Percentiles rank a stretch among this genome's conserved stretches.
Evolutionary conservation across 2,888 invertebrate genomes (phyloP).

Genomic region (Protodeltote pygarga): DNA sequence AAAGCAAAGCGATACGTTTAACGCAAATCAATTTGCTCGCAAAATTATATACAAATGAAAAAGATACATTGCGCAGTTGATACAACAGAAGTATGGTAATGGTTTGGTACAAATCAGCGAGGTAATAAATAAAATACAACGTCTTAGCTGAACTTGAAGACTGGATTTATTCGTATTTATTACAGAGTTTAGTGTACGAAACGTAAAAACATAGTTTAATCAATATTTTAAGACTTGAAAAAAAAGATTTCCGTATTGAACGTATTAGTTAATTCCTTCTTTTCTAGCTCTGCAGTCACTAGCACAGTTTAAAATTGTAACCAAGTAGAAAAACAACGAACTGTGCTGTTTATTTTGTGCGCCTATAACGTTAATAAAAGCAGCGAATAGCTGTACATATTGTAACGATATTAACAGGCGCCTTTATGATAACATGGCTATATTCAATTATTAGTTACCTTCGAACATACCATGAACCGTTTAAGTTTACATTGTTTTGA

Average conservation of each 20-base stretch:
- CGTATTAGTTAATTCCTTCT: no score
- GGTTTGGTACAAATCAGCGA: constrained; percentile 6
- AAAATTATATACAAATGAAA: constrained; percentile 48
- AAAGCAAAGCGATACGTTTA: constrained; percentile 68
- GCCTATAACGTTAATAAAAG: constrained; percentile 32
- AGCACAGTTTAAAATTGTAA: no score
- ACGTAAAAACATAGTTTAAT: no score
- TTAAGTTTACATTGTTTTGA: no score
- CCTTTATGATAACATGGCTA: background rate
- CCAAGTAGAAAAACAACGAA: constrained; percentile 11
- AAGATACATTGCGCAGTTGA: constrained; percentile 38
- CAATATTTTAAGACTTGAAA: no score
- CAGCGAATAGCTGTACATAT: constrained; percentile 18
- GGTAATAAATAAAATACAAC: constrained; percentile 3
- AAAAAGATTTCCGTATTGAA: no score
- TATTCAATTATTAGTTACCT: background rate
- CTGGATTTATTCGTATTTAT: constrained; percentile 1
- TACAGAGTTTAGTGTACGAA: no score
- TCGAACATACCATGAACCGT: no score
- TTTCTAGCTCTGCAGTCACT: no score
- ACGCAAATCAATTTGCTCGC: constrained; percentile 56
- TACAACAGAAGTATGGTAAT: no score
- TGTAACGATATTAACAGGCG: constrained; percentile 37
- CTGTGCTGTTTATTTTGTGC: constrained; percentile 15
- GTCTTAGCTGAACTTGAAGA: constrained; percentile 1